These are phyloP conservation scores for Parelbella ahira DNA, from an alignment of 2,888 invertebrate genomes.

Conservation along the genomic window DNA sequence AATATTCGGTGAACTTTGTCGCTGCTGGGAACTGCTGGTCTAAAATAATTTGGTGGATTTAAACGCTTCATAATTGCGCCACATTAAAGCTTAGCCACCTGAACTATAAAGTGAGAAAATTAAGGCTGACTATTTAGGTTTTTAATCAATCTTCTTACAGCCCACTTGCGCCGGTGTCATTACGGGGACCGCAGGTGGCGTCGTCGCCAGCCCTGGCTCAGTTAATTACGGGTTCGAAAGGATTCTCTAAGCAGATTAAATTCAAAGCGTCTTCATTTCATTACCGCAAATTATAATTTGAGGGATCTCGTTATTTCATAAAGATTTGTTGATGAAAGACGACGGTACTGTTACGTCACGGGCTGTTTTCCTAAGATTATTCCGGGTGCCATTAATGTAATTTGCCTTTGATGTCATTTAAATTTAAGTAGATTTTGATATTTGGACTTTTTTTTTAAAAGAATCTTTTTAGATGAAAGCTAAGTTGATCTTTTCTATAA, in stretches of 20 bases:
- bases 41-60: too few species aligned
- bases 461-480: too few species aligned
- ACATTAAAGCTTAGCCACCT: too few species aligned
- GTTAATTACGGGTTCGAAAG: slow-evolving; percentile 26
- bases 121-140: slow-evolving; percentile 23
- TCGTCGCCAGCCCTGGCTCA: slow-evolving; percentile 11
- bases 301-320: slow-evolving; percentile 26
- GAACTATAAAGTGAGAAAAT: slow-evolving; percentile 26
- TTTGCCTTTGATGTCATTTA: slow-evolving; percentile 19
- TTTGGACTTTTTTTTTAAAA: too few species aligned
- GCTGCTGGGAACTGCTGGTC: too few species aligned
- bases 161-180: slow-evolving; percentile 14
- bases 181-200: slow-evolving; percentile 10
- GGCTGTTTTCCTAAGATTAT: slow-evolving; percentile 16
- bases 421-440: too few species aligned
- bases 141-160: slow-evolving; percentile 25
- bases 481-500: too few species aligned
- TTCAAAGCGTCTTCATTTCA: slow-evolving; percentile 36
- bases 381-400: slow-evolving; percentile 13
- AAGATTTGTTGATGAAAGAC: slow-evolving; percentile 24
- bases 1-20: too few species aligned
- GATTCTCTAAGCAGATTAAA: slow-evolving; percentile 35
- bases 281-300: slow-evolving; percentile 35
- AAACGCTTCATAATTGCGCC: too few species aligned
- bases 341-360: slow-evolving; percentile 18